Evolutionary conservation across 2,113 vertebrate genomes (phyloP), one percentile per base, ranked within the genome.

Genomic region (Lota lota): DNA sequence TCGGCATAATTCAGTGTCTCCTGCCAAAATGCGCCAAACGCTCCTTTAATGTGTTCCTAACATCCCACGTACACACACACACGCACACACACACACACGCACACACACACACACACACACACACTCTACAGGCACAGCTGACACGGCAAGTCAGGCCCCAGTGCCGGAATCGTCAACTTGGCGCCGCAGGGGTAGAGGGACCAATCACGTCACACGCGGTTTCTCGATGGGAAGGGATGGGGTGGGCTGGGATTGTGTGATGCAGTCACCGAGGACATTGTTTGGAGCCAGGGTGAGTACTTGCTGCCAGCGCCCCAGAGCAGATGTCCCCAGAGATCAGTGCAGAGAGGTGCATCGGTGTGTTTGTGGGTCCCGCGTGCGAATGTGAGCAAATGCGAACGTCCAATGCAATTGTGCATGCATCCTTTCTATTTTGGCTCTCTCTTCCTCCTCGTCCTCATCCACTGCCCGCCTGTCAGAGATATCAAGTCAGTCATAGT

Each of bases 241-340:
- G 51, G 28, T 61, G 79, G 74, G 80, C 80, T 76, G 77, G 85
- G 81, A 86, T 84, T 79, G 81, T 79, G 78, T 12, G 77, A 80
- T 67, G 82, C 81, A 56, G 84, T 88, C 86, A 84, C 83, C 67
- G 71, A 80, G 80, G 87, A 75, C 75, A 87, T 87, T 77, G 76
- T 83, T 86, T 75, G 70, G 82, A 86, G 86, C 71, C 79, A 71
- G 71, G 79, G 79, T 70, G 70, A 86, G 81, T 57, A 50, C 81
- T 77, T 58, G 22, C 70, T 79, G 81, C 83, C 87, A 88, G 82
- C 88, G 88, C 87, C 87, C 85, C 74, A 72, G 79, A 88, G 76
- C 87, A 86, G 85, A 88, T 87, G 85, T 84, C 85, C 83, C 85
- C 70, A 5, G 78, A 82, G 85, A 90, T 84, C 85, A 84, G 77